Percentiles rank a stretch among this genome's conserved stretches.
phyloP scores from a whole-genome alignment of 1,140 invertebrate species.

The Oscheius sp. region DNA sequence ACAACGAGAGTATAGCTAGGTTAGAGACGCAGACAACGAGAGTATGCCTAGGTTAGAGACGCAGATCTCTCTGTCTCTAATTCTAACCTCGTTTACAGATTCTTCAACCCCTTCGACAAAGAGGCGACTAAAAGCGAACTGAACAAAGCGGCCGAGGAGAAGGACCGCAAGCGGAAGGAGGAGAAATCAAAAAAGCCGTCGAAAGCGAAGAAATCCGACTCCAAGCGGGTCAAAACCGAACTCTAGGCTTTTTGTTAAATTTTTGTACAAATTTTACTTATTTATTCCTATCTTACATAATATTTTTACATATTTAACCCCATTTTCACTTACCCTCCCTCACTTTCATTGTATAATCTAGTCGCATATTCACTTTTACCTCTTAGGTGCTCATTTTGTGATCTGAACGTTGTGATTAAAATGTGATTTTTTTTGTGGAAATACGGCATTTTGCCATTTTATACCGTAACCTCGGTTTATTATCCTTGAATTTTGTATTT shows the following conservation, averaged over 20 bases:
- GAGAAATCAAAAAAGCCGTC: conserved; percentile 12
- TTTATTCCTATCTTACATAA: not conserved
- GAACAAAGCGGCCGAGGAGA: not conserved
- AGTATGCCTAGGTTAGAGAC: no score
- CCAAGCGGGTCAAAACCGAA: not conserved
- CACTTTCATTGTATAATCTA: no score
- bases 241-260: conserved; percentile 10
- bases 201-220: not conserved
- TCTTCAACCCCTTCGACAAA: conserved; percentile 22
- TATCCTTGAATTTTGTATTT: not conserved
- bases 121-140: conserved; percentile 3
- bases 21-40: no score
- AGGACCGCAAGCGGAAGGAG: conserved; percentile 20
- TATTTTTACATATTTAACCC: not conserved
- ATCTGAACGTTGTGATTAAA: no score
- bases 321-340: no score
- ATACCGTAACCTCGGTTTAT: no score
- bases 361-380: no score
- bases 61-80: not conserved
- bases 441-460: no score
- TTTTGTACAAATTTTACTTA: not conserved
- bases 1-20: no score
- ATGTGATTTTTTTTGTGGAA: no score
- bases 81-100: conserved; percentile 1
- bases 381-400: no score